phyloP scores from a whole-genome alignment of 2,113 vertebrate species.

The Anthoscopus minutus region DNA sequence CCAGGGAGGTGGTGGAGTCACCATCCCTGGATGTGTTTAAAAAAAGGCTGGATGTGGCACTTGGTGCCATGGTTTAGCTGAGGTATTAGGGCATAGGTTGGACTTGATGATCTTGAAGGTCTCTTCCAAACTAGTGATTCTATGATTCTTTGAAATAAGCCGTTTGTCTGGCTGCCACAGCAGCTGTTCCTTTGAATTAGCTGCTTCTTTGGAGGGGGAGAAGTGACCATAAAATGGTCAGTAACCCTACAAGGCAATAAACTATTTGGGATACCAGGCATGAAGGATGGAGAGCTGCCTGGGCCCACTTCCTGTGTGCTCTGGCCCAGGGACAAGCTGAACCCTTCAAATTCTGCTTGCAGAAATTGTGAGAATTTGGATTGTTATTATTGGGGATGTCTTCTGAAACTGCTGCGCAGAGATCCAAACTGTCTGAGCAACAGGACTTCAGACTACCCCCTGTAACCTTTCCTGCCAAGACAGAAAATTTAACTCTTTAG shows the following conservation, averaged over 20 bases:
- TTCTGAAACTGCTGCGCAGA: background rate
- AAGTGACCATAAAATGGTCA: background rate
- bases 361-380: background rate
- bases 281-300: background rate
- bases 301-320: accelerated
- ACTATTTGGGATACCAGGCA: background rate
- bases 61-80: background rate
- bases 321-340: background rate
- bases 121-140: background rate
- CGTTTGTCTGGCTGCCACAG: background rate
- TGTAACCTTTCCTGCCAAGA: background rate
- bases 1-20: background rate
- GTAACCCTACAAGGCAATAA: background rate
- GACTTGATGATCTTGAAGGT: background rate
- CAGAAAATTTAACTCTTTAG: background rate
- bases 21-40: background rate
- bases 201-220: background rate
- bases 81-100: background rate
- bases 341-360: background rate
- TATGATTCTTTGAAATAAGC: background rate
- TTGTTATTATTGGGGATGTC: background rate
- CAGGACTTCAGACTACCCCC: background rate
- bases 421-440: background rate
- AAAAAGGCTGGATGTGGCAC: background rate
- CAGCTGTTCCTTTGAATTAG: background rate